Percentiles rank a stretch among this genome's conserved stretches.
These are phyloP conservation scores for Leistus spinibarbis DNA, from an alignment of 2,888 invertebrate genomes.

Conservation along the genomic window DNA sequence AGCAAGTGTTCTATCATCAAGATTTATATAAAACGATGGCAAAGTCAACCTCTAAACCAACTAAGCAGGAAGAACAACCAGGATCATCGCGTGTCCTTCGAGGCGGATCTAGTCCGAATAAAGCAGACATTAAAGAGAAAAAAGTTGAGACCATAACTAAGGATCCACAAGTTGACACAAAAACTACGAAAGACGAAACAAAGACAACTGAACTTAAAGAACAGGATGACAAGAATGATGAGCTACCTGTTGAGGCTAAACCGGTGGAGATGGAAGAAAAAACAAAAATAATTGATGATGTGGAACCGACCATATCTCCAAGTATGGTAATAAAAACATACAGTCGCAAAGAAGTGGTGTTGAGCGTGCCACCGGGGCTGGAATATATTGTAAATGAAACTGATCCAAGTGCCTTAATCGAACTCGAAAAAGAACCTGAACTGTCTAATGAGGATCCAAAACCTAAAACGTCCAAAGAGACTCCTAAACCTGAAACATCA, in stretches of 20 bases:
- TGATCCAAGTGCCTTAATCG: slow-evolving; percentile 30
- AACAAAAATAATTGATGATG: slow-evolving; percentile 40
- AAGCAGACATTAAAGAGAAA: slow-evolving; percentile 10
- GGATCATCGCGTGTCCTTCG: neutral
- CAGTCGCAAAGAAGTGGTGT: slow-evolving; percentile 49
- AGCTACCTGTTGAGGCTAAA: slow-evolving; percentile 50
- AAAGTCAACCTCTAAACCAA: neutral
- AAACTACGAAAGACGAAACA: slow-evolving; percentile 4
- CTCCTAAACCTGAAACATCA: neutral
- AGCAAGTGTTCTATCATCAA: neutral
- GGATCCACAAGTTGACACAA: neutral
- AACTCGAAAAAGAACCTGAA: neutral
- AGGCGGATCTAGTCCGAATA: neutral
- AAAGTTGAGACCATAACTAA: slow-evolving; percentile 9
- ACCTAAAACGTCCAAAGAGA: neutral
- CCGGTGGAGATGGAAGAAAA: slow-evolving; percentile 48
- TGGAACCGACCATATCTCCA: slow-evolving; percentile 50
- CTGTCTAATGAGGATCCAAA: neutral
- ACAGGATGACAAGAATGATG: slow-evolving; percentile 41
- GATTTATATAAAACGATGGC: neutral
- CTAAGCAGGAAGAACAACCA: neutral
- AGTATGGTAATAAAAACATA: slow-evolving; percentile 54
- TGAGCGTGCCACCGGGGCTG: slow-evolving; percentile 20
- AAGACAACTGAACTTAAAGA: slow-evolving; percentile 13
- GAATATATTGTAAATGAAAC: slow-evolving; percentile 17